Evolutionary conservation across 2,797 vertebrate species (phyloP).

Genomic region (Coluber constrictor): DNA sequence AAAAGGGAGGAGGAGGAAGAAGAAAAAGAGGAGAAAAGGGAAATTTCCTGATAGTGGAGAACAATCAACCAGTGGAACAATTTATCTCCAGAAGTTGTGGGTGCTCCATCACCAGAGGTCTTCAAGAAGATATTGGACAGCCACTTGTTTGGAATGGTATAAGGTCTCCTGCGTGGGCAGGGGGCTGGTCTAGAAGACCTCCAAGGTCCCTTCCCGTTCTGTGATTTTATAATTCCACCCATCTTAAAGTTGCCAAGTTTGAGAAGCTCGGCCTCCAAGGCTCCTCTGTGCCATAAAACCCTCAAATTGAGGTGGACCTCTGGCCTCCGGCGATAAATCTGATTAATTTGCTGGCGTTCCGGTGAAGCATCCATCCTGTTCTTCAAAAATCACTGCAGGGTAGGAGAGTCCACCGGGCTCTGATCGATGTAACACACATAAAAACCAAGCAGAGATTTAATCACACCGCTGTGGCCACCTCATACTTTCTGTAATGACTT

Average conservation of each 20-base stretch:
- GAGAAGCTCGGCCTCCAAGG: neutral
- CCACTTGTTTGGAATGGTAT: too few species aligned
- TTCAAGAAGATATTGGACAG: too few species aligned
- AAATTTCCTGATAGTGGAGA: too few species aligned
- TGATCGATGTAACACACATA: neutral
- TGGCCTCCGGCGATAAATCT: neutral
- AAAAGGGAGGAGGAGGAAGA: too few species aligned
- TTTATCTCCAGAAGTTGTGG: too few species aligned
- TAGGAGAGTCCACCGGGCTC: neutral
- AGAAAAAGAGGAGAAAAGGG: too few species aligned
- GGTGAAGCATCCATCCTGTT: neutral
- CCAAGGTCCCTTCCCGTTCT: too few species aligned
- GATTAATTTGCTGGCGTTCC: neutral
- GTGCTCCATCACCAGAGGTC: too few species aligned
- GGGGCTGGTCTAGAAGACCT: too few species aligned
- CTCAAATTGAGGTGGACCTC: neutral
- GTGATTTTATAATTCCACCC: neutral
- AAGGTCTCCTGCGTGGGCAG: too few species aligned
- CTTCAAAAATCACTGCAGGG: neutral
- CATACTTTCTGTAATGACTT: neutral
- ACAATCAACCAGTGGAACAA: too few species aligned
- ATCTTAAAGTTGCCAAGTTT: neutral
- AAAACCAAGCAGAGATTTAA: neutral
- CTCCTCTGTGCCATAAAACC: neutral
- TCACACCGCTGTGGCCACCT: neutral